phyloP scores from a whole-genome alignment of 2,797 vertebrate genomes.

The Avahi laniger region DNA sequence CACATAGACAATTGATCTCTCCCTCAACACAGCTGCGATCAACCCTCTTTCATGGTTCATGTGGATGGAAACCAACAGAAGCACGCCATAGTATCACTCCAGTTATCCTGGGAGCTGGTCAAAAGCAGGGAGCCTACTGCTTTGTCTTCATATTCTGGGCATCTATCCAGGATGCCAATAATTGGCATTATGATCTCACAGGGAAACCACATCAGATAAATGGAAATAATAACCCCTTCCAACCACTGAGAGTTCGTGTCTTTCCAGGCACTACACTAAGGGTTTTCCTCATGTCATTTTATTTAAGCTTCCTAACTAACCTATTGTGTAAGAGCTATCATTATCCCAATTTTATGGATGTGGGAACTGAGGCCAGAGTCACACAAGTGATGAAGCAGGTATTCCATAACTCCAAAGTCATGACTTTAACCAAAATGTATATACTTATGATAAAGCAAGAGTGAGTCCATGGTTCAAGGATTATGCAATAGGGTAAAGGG shows the following conservation, averaged over 20 bases:
- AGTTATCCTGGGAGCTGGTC: background rate
- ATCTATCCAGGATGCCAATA: background rate
- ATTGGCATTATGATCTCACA: background rate
- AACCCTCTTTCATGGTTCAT: background rate
- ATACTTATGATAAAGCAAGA: slow-evolving; percentile 39
- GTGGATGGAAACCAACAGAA: background rate
- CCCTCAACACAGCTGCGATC: background rate
- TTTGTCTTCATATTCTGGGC: background rate
- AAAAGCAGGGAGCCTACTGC: background rate
- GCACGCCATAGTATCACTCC: background rate
- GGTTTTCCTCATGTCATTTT: background rate
- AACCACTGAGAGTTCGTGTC: background rate
- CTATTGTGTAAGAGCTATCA: background rate
- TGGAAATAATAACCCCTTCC: background rate
- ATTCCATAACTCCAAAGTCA: slow-evolving; percentile 62
- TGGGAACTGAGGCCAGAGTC: background rate
- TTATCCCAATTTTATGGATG: background rate
- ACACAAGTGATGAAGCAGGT: background rate
- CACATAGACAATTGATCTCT: background rate
- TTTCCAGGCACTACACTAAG: background rate
- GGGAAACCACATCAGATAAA: background rate
- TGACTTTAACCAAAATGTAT: slow-evolving; percentile 52
- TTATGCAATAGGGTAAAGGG: background rate
- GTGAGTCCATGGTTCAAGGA: slow-evolving; percentile 41
- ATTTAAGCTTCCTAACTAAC: background rate